Conservation (phyloP, 2,888 invertebrate species). For the Ganaspis brasiliensis region DNA sequence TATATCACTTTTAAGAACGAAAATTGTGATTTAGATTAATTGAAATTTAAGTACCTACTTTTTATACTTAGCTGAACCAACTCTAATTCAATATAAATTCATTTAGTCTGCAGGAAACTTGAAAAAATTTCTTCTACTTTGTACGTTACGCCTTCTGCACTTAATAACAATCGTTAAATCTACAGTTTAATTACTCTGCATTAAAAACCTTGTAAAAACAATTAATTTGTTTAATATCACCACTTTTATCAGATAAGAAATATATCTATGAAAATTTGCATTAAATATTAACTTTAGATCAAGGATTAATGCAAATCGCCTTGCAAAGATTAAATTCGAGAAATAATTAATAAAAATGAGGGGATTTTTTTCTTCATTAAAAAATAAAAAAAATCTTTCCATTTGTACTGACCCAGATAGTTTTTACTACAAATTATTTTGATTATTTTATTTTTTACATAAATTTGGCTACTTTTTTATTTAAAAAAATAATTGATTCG, state of each 20-base stretch:
- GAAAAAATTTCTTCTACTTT: conserved; percentile 6
- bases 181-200: not conserved
- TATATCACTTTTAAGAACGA: too few species aligned
- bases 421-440: too few species aligned
- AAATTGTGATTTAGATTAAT: too few species aligned
- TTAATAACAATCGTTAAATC: not conserved
- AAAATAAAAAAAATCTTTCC: not conserved
- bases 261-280: not conserved
- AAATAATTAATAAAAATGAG: not conserved
- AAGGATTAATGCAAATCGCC: not conserved
- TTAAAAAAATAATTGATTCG: too few species aligned
- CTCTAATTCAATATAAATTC: not conserved
- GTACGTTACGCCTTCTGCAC: not conserved
- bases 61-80: not conserved
- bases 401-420: too few species aligned
- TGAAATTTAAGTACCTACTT: not conserved
- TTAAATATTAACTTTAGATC: conserved; percentile 1
- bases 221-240: conserved; percentile 4
- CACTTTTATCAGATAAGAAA: not conserved
- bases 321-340: not conserved
- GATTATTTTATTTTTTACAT: too few species aligned
- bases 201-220: not conserved
- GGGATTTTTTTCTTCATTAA: not conserved
- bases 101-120: not conserved
- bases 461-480: too few species aligned